Conservation (phyloP, 1,140 invertebrate genomes). For the Drosophila lowei region DNA sequence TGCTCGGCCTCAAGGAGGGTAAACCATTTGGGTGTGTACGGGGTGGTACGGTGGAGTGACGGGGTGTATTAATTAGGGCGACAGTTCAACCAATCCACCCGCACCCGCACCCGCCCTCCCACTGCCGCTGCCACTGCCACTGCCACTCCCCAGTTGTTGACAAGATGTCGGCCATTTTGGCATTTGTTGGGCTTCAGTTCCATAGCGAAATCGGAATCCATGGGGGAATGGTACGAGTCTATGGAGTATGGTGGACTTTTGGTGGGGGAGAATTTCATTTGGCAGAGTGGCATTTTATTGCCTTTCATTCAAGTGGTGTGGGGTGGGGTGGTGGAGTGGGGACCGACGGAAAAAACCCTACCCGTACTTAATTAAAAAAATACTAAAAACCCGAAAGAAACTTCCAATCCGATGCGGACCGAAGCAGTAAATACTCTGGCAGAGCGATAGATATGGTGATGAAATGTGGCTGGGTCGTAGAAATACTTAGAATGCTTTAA, state of each 20-base stretch:
- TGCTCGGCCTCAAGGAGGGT: conserved; percentile 31
- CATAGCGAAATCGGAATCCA: conserved; percentile 26
- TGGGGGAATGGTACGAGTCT: background rate
- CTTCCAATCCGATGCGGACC: too few species aligned
- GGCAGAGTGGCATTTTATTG: conserved; percentile 56
- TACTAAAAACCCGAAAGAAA: conserved; percentile 3
- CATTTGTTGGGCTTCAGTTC: conserved; percentile 59
- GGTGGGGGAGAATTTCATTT: conserved; percentile 51
- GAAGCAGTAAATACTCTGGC: background rate
- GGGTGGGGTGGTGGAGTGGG: background rate
- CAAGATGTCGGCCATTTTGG: conserved; percentile 73
- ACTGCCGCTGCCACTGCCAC: background rate
- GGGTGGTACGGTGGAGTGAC: background rate
- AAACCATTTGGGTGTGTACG: background rate
- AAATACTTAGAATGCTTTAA: too few species aligned
- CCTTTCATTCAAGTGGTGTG: conserved; percentile 26
- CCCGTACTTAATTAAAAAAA: conserved; percentile 54
- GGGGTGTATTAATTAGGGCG: conserved; percentile 74
- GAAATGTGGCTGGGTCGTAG: too few species aligned
- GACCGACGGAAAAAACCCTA: conserved; percentile 2
- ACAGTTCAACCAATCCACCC: conserved; percentile 31
- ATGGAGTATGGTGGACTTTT: background rate
- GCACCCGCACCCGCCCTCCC: too few species aligned
- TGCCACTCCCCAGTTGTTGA: background rate
- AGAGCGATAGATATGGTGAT: too few species aligned